Conservation (phyloP, 2,888 invertebrate species). For the Scaptodrosophila latifasciaeformis region DNA sequence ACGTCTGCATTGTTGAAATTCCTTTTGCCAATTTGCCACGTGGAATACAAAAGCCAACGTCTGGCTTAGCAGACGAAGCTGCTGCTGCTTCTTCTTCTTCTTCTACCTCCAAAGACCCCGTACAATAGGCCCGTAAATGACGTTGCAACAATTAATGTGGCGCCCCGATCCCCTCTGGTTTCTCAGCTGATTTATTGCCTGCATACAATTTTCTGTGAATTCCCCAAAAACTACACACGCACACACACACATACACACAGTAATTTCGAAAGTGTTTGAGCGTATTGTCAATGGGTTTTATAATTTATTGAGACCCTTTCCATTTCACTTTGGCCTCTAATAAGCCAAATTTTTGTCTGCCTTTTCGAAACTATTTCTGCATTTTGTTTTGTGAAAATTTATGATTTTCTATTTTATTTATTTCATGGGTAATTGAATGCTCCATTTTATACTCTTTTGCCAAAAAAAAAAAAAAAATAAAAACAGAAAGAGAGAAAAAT, state of each 20-base stretch:
- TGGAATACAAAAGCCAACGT: slow-evolving; percentile 66
- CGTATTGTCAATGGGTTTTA: slow-evolving; percentile 32
- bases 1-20: slow-evolving; percentile 72
- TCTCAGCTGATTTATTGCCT: slow-evolving; percentile 62
- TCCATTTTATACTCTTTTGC: neutral
- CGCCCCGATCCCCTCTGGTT: slow-evolving; percentile 59
- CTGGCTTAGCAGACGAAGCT: slow-evolving; percentile 49
- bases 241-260: slow-evolving; percentile 22
- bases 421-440: neutral
- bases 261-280: too few relatives aligned
- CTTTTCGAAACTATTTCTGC: slow-evolving; percentile 48
- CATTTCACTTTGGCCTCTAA: slow-evolving; percentile 28
- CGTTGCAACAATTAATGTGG: slow-evolving; percentile 68
- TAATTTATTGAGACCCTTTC: slow-evolving; percentile 58
- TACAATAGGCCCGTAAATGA: slow-evolving; percentile 68
- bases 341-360: slow-evolving; percentile 15
- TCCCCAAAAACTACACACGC: slow-evolving; percentile 38
- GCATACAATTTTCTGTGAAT: slow-evolving; percentile 62
- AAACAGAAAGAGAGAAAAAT: too few relatives aligned
- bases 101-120: slow-evolving; percentile 7
- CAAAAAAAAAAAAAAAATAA: too few relatives aligned
- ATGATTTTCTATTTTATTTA: slow-evolving; percentile 27
- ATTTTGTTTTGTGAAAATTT: slow-evolving; percentile 62
- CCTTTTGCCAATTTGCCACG: slow-evolving; percentile 63
- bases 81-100: too few relatives aligned